phyloP scores from a whole-genome alignment of 2,797 vertebrate species.

The Rhincodon typus region DNA sequence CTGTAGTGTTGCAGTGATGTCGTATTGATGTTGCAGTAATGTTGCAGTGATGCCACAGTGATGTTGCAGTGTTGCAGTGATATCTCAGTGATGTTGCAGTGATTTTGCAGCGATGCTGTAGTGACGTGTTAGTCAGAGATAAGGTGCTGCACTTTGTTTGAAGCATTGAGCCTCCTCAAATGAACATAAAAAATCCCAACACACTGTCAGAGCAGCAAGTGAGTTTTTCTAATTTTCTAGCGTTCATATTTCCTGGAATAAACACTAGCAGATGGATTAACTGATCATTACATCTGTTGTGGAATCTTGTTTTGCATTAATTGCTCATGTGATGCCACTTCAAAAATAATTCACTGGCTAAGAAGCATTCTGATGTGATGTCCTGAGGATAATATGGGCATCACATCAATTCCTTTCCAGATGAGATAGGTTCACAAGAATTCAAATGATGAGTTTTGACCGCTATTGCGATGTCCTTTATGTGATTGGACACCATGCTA shows the following conservation, averaged over 20 bases:
- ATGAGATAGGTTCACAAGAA: not conserved
- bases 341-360: not conserved
- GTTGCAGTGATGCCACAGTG: too few species aligned
- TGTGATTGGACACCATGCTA: not conserved
- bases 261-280: not conserved
- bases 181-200: not conserved
- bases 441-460: not conserved
- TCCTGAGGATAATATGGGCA: not conserved
- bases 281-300: not conserved
- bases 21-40: too few species aligned
- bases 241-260: not conserved
- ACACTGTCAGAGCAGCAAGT: not conserved
- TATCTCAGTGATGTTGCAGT: too few species aligned
- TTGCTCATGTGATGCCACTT: not conserved
- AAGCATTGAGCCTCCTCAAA: not conserved
- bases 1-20: too few species aligned
- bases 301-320: not conserved
- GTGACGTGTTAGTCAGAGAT: too few species aligned
- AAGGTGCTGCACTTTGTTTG: not conserved
- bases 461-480: not conserved
- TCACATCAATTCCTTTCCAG: not conserved
- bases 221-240: not conserved
- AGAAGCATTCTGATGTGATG: not conserved
- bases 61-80: too few species aligned
- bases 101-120: too few species aligned